Evolutionary conservation across 2,797 vertebrate species (phyloP), one percentile per base, ranked within the genome.

Genomic region (Adelosebastes latens): DNA sequence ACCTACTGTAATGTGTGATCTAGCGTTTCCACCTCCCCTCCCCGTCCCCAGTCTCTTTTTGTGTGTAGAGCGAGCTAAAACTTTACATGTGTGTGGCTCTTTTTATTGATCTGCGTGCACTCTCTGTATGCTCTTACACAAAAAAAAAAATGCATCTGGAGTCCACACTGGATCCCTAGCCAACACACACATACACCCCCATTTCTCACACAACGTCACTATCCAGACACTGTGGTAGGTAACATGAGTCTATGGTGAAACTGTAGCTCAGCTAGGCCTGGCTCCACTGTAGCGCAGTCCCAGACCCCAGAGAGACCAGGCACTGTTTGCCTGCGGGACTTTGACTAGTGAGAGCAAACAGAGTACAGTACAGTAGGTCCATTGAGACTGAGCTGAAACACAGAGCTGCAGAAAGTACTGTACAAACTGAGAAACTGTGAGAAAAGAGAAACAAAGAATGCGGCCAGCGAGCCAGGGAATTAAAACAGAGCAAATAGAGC

Each of bases 271-370:
- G 80, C 68, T 32, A 46, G 24, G 84, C 67, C 80, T 79, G 83
- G 75, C 83, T 85, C 75, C 36, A 32, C 66, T 83, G 65, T 59
- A 83, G 53, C 70, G 72, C 74, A 72, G 88, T 88, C 78, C 70
- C 32, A 63, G 68, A 85, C 77, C 76, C 83, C 80, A 68, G 39
- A 78, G 83, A 89, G 86, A 90, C 81, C 61, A 80, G 91, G 81
- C 89, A 81, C 76, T 84, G 82, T 92, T 91, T 92, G 92, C 87
- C 92, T 90, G 89, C 59, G 56, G 88, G 92, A 93, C 88, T 89
- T 87, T 77, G 85, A 85, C 87, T 78, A 78, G 81, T 59, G 75
- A 91, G 87, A 88, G 84, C 89, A 93, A 94, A 94, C 84, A 91
- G 53, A 92, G 82, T 89, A 91, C 87, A 90, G 81, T 89, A 93